phyloP scores from a whole-genome alignment of 2,113 vertebrate genomes.

The Ammospiza nelsoni region DNA sequence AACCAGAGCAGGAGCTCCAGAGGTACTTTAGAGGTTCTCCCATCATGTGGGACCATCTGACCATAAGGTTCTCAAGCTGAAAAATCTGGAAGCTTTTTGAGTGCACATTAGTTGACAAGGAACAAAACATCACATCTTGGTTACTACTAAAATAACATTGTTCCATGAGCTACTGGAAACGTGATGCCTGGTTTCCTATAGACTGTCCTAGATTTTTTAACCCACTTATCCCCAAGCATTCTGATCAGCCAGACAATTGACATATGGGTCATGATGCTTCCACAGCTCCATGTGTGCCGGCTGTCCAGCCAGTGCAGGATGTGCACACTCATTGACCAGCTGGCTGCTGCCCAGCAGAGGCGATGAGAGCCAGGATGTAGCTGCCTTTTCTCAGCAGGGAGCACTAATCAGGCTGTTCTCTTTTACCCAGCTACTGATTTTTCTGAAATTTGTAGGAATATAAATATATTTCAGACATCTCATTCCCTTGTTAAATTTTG shows the following conservation, averaged over 20 bases:
- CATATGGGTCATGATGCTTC: background rate
- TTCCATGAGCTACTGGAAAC: background rate
- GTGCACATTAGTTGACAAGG: background rate
- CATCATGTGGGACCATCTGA: background rate
- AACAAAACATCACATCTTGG: background rate
- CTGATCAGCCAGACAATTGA: background rate
- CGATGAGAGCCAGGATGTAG: background rate
- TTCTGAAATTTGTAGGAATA: background rate
- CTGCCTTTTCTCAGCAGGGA: background rate
- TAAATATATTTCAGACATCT: background rate
- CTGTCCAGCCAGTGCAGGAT: fast-evolving
- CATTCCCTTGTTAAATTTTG: background rate
- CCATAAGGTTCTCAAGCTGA: background rate
- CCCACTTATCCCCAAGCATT: background rate
- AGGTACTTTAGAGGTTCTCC: background rate
- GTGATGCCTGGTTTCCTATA: background rate
- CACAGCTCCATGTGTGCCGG: background rate
- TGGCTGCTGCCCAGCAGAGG: background rate
- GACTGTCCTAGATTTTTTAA: background rate
- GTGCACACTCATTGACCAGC: background rate
- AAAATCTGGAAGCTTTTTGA: background rate
- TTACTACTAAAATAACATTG: background rate
- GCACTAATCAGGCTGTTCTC: background rate
- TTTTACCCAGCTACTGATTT: background rate
- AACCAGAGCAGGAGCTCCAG: background rate